A percentile compares a stretch with the other conserved stretches of the same genome.
phyloP scores from a whole-genome alignment of 2,113 vertebrate genomes.

The Electrona antarctica region DNA sequence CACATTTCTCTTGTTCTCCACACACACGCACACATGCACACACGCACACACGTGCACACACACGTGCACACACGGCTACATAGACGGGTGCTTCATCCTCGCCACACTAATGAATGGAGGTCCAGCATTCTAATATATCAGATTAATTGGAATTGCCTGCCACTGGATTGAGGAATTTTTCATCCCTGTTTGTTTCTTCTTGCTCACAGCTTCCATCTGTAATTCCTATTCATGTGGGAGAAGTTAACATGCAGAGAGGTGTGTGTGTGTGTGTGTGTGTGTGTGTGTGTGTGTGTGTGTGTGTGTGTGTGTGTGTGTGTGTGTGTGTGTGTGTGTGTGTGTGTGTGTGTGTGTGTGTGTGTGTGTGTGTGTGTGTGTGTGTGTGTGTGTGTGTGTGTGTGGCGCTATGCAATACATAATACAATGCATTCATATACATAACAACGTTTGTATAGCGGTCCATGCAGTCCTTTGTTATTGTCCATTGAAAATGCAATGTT shows the following conservation, averaged over 20 bases:
- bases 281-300: slow-evolving; percentile 20
- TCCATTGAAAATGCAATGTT: too few species aligned
- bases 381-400: too few species aligned
- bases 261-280: slow-evolving; percentile 30
- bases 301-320: too few species aligned
- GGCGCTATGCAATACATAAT: too few species aligned
- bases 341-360: too few species aligned
- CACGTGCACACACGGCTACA: too few species aligned
- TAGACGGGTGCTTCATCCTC: background rate
- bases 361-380: too few species aligned
- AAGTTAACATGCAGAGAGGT: slow-evolving; percentile 18
- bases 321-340: too few species aligned
- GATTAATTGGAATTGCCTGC: slow-evolving; percentile 74
- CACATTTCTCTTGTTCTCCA: background rate
- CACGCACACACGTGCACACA: background rate
- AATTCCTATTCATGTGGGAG: slow-evolving; percentile 50
- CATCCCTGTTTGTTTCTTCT: slow-evolving; percentile 29
- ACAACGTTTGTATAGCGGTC: too few species aligned
- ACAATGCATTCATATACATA: too few species aligned
- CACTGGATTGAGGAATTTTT: slow-evolving; percentile 71
- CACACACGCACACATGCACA: background rate
- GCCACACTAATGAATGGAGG: slow-evolving; percentile 70
- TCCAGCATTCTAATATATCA: slow-evolving; percentile 75
- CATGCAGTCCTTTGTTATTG: too few species aligned
- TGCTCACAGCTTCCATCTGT: slow-evolving; percentile 37